Percentiles rank a stretch among this genome's conserved stretches.
These are phyloP conservation scores for Cyaniris semiargus DNA, from an alignment of 2,888 invertebrate species.

Conservation along the genomic window DNA sequence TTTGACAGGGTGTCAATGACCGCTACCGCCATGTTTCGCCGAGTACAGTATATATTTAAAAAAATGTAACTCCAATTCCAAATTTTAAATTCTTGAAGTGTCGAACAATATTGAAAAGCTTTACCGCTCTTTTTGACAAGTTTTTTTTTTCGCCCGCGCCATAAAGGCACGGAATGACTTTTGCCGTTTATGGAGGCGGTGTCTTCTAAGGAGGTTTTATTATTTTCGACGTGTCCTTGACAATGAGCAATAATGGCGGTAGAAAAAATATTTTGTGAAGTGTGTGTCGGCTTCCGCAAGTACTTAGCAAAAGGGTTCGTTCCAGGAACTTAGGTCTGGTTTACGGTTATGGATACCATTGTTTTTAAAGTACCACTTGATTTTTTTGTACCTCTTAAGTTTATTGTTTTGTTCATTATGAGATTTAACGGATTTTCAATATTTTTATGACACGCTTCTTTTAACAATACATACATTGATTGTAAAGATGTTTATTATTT, in stretches of 20 bases:
- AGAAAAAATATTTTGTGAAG: slow-evolving; percentile 46
- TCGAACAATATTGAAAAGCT: background rate
- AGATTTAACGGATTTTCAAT: background rate
- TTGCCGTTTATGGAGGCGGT: slow-evolving; percentile 43
- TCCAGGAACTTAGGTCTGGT: slow-evolving; percentile 13
- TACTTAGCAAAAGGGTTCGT: slow-evolving; percentile 33
- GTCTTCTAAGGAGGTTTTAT: slow-evolving; percentile 51
- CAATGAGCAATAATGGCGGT: slow-evolving; percentile 51
- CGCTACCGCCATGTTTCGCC: too few relatives aligned
- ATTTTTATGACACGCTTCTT: slow-evolving; percentile 1
- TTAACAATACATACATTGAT: background rate
- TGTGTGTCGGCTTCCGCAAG: slow-evolving; percentile 61
- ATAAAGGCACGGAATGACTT: slow-evolving; percentile 18
- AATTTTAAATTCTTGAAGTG: background rate
- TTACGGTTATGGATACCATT: slow-evolving; percentile 17
- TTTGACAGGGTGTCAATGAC: too few relatives aligned
- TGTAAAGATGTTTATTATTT: background rate
- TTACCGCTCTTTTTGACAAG: background rate
- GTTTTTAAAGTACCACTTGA: slow-evolving; percentile 24
- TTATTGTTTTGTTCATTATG: slow-evolving; percentile 17
- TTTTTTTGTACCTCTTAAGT: background rate
- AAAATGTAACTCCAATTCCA: too few relatives aligned
- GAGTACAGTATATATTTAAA: too few relatives aligned
- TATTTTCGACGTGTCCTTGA: slow-evolving; percentile 60
- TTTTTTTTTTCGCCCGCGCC: slow-evolving; percentile 9